These are phyloP conservation scores for Polypedilum pembai DNA, from an alignment of 1,140 invertebrate genomes.

Conservation along the genomic window DNA sequence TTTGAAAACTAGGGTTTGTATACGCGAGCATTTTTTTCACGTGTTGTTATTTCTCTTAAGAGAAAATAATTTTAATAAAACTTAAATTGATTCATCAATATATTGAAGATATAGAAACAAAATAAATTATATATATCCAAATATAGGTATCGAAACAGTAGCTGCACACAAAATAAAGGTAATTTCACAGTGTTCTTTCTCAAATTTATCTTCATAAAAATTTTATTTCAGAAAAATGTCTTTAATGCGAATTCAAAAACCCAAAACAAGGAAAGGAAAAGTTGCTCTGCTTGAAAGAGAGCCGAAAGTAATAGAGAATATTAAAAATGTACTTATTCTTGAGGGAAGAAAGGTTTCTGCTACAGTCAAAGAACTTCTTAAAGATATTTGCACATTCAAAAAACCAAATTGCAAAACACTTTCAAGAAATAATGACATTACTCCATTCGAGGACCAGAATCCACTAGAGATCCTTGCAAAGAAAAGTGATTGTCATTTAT, in stretches of 20 bases:
- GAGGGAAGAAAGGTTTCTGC: constrained; percentile 79
- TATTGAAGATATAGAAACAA: too few species aligned
- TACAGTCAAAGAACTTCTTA: constrained; percentile 63
- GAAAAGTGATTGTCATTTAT: constrained; percentile 83
- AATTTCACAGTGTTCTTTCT: too few species aligned
- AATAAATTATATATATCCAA: too few species aligned
- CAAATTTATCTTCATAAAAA: too few species aligned
- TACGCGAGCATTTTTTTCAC: too few species aligned
- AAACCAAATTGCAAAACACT: constrained; percentile 74
- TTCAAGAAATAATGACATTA: constrained; percentile 72
- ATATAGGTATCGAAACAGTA: too few species aligned
- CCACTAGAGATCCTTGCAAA: constrained; percentile 76
- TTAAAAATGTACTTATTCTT: constrained; percentile 77
- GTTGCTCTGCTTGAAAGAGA: constrained; percentile 70
- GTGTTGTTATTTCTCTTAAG: too few species aligned
- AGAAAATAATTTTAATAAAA: too few species aligned
- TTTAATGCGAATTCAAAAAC: constrained; percentile 49
- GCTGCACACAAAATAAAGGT: too few species aligned
- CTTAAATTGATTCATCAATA: too few species aligned
- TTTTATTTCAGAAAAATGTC: neutral
- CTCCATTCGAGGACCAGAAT: constrained; percentile 77
- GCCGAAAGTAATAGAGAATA: constrained; percentile 82
- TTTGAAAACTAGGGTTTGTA: too few species aligned
- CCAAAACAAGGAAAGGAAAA: constrained; percentile 83
- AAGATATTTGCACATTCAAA: constrained; percentile 82